Conservation (phyloP, 2,797 vertebrate genomes). For the Myotis planiceps region DNA sequence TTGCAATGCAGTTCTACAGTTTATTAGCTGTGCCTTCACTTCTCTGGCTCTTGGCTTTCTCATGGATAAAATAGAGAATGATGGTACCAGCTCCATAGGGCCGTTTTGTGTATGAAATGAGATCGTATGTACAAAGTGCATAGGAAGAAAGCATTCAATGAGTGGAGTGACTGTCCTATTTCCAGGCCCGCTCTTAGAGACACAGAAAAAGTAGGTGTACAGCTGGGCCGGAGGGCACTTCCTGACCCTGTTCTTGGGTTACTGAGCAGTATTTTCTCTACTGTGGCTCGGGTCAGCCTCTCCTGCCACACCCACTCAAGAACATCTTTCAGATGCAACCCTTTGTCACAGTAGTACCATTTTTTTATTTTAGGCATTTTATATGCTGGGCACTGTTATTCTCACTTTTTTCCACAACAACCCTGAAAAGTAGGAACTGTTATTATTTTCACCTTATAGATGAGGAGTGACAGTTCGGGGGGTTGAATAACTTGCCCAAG, state of each 20-base stretch:
- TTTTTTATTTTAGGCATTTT: slow-evolving; percentile 30
- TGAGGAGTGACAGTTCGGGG: background rate
- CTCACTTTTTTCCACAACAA: background rate
- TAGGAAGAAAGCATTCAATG: background rate
- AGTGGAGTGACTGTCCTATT: background rate
- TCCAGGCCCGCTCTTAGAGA: background rate
- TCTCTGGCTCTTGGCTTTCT: background rate
- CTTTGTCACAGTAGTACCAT: background rate
- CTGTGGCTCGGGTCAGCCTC: background rate
- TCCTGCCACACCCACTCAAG: background rate
- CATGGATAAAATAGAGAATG: background rate
- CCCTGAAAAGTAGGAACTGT: background rate
- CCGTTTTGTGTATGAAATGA: background rate
- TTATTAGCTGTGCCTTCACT: background rate
- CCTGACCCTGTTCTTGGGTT: background rate
- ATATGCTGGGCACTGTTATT: background rate
- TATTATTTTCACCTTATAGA: background rate
- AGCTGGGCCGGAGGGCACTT: background rate
- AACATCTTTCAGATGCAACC: background rate
- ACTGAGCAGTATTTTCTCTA: background rate
- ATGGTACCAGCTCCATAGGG: background rate
- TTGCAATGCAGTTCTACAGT: background rate
- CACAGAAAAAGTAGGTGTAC: background rate
- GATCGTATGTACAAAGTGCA: background rate
- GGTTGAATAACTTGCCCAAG: background rate